These are phyloP conservation scores for Labia minor DNA, from an alignment of 2,888 invertebrate species.

Conservation along the genomic window DNA sequence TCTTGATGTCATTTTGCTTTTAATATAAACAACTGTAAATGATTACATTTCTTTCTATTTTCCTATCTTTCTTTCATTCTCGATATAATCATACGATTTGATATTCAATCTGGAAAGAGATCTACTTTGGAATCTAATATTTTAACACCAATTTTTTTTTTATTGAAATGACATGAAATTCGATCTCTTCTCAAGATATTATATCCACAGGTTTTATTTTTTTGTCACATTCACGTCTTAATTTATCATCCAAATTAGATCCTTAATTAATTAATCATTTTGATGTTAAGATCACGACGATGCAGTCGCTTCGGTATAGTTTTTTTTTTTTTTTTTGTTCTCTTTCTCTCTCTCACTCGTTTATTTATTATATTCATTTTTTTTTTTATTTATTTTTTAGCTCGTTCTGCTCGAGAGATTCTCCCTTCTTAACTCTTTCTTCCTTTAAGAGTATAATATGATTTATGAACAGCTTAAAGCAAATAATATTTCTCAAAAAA, in stretches of 20 bases:
- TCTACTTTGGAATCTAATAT: conserved; percentile 1
- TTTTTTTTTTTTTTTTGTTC: background rate
- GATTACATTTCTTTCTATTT: background rate
- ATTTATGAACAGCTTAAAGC: conserved; percentile 13
- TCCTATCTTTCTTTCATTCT: background rate
- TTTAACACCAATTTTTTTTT: conserved; percentile 1
- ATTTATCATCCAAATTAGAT: background rate
- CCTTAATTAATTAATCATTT: conserved; percentile 2
- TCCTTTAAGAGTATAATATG: background rate
- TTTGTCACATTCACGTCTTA: conserved; percentile 13
- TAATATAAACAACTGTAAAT: no score
- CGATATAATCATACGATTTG: background rate
- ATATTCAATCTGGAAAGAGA: background rate
- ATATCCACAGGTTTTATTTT: background rate
- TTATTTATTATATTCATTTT: background rate
- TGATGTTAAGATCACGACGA: conserved; percentile 1
- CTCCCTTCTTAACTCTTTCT: background rate
- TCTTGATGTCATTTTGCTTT: no score
- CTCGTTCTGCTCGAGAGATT: no score
- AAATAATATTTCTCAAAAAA: conserved; percentile 9
- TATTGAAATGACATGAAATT: conserved; percentile 13
- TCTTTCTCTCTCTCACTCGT: background rate
- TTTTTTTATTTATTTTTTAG: background rate
- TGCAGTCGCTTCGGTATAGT: background rate
- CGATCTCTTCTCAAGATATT: background rate